Conservation (phyloP, 2,113 vertebrate species). For the Lichenostomus cassidix region DNA sequence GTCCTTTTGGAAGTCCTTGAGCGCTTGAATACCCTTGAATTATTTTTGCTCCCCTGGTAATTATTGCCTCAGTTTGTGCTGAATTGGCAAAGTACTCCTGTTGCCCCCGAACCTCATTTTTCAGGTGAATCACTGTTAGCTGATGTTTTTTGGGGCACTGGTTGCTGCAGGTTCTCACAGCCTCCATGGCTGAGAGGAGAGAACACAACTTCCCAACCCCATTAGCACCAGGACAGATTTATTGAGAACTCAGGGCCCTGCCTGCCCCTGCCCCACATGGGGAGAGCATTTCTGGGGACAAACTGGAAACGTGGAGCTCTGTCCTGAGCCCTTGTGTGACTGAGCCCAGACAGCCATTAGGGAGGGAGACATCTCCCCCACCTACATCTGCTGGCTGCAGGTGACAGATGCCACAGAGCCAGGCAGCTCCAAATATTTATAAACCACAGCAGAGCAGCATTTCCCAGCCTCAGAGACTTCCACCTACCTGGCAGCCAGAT, state of each 20-base stretch:
- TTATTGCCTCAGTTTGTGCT: neutral
- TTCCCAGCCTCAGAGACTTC: neutral
- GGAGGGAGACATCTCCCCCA: neutral
- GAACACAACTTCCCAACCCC: neutral
- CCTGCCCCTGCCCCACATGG: fast-evolving
- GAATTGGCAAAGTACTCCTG: neutral
- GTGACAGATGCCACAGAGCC: neutral
- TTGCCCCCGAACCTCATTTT: neutral
- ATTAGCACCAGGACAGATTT: fast-evolving
- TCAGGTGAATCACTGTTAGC: neutral
- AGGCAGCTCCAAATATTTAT: neutral
- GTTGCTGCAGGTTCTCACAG: neutral
- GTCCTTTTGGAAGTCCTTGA: neutral
- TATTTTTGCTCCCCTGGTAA: neutral
- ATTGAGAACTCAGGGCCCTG: neutral
- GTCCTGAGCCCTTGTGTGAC: neutral
- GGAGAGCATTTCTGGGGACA: neutral
- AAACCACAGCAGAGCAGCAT: neutral
- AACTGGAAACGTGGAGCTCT: neutral
- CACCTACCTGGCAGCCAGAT: neutral
- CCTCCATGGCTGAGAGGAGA: neutral
- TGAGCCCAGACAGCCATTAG: fast-evolving
- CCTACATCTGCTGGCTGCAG: neutral
- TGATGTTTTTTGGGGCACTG: neutral
- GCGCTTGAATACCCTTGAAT: neutral